These are phyloP conservation scores for Psilanteris sp. DNA, from an alignment of 1,140 invertebrate species.

Conservation along the genomic window DNA sequence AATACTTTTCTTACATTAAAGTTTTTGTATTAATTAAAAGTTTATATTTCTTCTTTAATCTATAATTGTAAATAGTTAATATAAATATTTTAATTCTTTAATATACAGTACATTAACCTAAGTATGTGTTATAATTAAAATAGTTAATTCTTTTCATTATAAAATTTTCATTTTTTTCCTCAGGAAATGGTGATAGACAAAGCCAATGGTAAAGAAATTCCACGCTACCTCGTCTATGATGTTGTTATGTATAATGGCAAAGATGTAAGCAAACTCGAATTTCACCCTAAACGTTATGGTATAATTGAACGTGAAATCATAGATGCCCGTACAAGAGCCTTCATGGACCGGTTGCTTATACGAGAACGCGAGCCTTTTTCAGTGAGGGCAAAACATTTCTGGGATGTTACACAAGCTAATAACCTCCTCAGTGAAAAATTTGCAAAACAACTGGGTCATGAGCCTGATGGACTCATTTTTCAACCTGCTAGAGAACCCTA, in stretches of 20 bases:
- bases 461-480: constrained; percentile 98
- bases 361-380: constrained; percentile 92
- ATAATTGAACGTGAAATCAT: constrained; percentile 89
- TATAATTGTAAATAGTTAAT: too few relatives aligned
- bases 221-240: constrained; percentile 97
- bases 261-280: constrained; percentile 88
- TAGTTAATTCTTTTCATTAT: background rate
- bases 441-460: constrained; percentile 90
- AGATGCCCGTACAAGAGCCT: constrained; percentile 84
- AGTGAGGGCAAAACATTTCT: constrained; percentile 93
- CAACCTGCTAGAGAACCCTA: constrained; percentile 95
- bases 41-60: too few relatives aligned
- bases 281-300: constrained; percentile 87
- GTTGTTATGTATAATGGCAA: constrained; percentile 91
- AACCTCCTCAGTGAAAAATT: constrained; percentile 93
- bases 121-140: background rate
- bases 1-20: too few relatives aligned
- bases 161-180: too few relatives aligned
- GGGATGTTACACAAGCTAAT: constrained; percentile 85
- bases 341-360: constrained; percentile 86
- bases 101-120: too few relatives aligned
- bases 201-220: constrained; percentile 86
- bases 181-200: constrained; percentile 97
- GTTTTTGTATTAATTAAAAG: too few relatives aligned
- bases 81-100: too few relatives aligned